Conservation (phyloP, 2,113 vertebrate genomes). For the Hemiprocne comata region DNA sequence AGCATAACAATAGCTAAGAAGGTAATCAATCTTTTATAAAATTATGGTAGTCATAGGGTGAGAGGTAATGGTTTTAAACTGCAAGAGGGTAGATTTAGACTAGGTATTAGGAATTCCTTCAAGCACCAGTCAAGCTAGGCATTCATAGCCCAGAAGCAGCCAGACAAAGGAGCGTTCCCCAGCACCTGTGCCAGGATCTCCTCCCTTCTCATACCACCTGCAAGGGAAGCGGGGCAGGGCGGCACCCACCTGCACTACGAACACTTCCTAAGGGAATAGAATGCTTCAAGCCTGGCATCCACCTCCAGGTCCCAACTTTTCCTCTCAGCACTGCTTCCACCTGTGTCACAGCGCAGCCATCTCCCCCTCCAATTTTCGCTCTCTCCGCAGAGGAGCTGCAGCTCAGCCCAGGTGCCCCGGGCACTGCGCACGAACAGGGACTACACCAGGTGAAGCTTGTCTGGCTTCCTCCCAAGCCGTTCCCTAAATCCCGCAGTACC, state of each 20-base stretch:
- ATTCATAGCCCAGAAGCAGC: no score
- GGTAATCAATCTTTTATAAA: background rate
- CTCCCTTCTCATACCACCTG: no score
- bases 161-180: no score
- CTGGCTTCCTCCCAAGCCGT: accelerated
- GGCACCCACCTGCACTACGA: no score
- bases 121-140: no score
- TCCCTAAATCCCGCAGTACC: accelerated
- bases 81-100: background rate
- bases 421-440: accelerated
- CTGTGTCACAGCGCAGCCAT: background rate
- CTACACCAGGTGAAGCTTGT: accelerated
- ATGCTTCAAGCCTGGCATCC: accelerated
- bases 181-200: no score
- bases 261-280: accelerated
- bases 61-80: background rate
- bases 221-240: no score
- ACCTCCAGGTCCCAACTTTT: background rate
- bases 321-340: background rate
- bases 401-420: accelerated
- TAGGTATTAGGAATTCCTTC: background rate
- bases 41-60: background rate
- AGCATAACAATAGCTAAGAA: background rate
- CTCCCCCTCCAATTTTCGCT: accelerated
- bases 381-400: accelerated